Base-by-base conservation (phyloP, 2,888 invertebrate species). In the Erebia ligea region DNA sequence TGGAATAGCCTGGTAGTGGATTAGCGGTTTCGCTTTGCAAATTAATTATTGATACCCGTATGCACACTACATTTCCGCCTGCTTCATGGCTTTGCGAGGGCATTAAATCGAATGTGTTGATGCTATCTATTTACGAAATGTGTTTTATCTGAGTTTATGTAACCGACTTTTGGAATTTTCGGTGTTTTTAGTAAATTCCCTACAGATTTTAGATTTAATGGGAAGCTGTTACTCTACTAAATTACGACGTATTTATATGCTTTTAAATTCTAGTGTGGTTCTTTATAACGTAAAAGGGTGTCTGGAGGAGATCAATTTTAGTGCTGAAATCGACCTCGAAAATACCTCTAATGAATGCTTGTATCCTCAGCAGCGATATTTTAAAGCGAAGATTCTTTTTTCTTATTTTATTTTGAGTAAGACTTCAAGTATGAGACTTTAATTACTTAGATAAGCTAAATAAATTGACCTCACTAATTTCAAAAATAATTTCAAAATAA, bases 1-100 rank as follows among this genome's bases (percentile, higher is more conserved):
- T 82, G 76, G 72, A 73, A 75, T 76, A 76, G 71, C 77, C 81
- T 83, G 81, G 81, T 80, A 81, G 81, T 82, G 82, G 81, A 79
- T 81, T 77, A 81, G 76, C 70, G 75, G 75, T 71, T 76, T 75
- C 73, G 67, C 72, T 75, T 75, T 76, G 74, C 73, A 74, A 74
- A 73, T 74, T 74, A 73, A 74, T 54, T 54, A 54, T 73, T 74
- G 74, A 74, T 73, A 73, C 70, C 62, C 61, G 67, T 73, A 74
- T 73, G 74, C 73, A 72, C 68, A 66, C 70, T 66, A 69, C 61
- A 56, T 65, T 73, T 73, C 67, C 42, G 59, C 42, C 58, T 56
- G 54, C 56, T 70, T 59, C 68, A 72, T 62, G 50, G 54, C 50
- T 70, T 67, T 72, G 17, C 70, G 40, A 68, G 48, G 13, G 57